These are phyloP conservation scores for Xestia rhomboidea DNA, from an alignment of 2,888 invertebrate species.

Conservation along the genomic window DNA sequence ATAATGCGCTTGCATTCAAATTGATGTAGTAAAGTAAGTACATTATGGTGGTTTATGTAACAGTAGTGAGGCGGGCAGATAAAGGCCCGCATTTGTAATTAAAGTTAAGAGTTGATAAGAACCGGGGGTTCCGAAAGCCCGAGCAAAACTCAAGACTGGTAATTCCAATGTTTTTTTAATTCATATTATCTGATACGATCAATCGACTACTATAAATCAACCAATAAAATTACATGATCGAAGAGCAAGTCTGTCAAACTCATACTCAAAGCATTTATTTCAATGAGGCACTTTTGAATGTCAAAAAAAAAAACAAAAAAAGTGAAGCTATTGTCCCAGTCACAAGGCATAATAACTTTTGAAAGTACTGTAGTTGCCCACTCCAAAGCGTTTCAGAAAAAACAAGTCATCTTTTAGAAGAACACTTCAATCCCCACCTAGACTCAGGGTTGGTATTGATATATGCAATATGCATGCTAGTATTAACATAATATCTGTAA, in stretches of 20 bases:
- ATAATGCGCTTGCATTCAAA: conserved; percentile 48
- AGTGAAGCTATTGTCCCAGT: too few species aligned
- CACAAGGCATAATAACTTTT: too few species aligned
- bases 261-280: too few species aligned
- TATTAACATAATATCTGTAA: too few species aligned
- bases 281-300: too few species aligned
- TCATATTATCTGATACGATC: too few species aligned
- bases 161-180: background rate
- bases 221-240: too few species aligned
- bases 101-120: background rate
- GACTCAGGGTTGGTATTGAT: background rate
- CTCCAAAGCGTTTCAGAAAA: background rate
- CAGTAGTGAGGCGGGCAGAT: conserved; percentile 10
- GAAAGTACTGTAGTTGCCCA: too few species aligned
- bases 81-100: conserved; percentile 6
- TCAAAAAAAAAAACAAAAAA: too few species aligned
- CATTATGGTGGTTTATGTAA: background rate
- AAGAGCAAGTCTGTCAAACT: too few species aligned
- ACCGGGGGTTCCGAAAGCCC: background rate
- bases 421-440: background rate
- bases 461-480: too few species aligned
- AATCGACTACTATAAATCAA: too few species aligned
- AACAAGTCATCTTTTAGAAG: background rate
- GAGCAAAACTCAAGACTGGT: background rate
- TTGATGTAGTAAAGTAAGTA: conserved; percentile 18